Evolutionary conservation across 2,888 invertebrate genomes (phyloP).

Genomic region (Scaptomyza flava): DNA sequence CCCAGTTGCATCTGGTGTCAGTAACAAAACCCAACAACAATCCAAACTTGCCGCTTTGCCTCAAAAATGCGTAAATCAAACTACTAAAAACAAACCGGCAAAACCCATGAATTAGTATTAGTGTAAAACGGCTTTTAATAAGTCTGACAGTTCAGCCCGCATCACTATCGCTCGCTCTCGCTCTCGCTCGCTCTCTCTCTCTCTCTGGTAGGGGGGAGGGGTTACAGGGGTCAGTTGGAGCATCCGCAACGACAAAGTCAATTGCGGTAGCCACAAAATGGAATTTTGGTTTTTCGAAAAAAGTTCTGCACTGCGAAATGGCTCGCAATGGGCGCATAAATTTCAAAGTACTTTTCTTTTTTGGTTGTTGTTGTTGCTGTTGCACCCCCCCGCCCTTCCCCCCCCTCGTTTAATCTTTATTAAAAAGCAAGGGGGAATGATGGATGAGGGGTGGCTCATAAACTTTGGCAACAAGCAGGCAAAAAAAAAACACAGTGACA

Average conservation of each 20-base stretch:
- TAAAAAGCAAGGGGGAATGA: background rate
- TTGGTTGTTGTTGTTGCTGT: background rate
- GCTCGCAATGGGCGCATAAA: conserved; percentile 75
- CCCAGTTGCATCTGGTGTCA: conserved; percentile 36
- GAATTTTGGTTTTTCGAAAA: conserved; percentile 51
- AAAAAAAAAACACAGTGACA: conserved; percentile 15
- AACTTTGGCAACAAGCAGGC: conserved; percentile 42
- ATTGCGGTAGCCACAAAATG: conserved; percentile 72
- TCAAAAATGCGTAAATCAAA: conserved; percentile 72
- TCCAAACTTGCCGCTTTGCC: conserved; percentile 28
- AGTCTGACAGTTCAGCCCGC: conserved; percentile 48
- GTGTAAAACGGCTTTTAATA: conserved; percentile 63
- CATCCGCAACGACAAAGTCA: conserved; percentile 65
- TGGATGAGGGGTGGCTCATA: conserved; percentile 7
- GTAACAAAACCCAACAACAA: background rate
- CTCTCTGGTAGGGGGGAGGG: no score
- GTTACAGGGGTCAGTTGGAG: background rate
- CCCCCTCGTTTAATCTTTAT: conserved; percentile 7
- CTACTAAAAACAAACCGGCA: conserved; percentile 52
- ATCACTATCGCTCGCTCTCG: conserved; percentile 4
- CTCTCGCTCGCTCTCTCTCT: no score
- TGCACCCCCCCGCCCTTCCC: no score
- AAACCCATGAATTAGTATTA: conserved; percentile 57
- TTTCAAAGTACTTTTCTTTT: conserved; percentile 42
- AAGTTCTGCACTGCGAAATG: conserved; percentile 67